phyloP scores from a whole-genome alignment of 2,113 vertebrate species.

The Myanophis thanlyinensis region DNA sequence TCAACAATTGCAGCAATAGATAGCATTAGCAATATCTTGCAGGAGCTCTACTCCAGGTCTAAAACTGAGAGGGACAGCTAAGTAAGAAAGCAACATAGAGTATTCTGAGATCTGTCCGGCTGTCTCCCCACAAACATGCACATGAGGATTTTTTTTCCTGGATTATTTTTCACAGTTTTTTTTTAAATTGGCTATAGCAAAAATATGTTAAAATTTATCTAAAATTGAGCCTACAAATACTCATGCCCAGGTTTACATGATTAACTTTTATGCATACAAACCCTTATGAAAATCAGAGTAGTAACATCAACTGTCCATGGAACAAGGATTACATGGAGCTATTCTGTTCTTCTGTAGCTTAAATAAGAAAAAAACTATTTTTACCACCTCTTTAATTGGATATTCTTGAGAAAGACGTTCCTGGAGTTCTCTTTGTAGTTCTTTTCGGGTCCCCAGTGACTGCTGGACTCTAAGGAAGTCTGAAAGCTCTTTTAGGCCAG shows the following conservation, averaged over 20 bases:
- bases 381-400: constrained; percentile 84
- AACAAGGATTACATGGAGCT: neutral
- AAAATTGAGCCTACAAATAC: neutral
- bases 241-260: neutral
- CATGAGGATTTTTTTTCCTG: neutral
- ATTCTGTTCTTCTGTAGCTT: neutral
- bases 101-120: neutral
- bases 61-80: neutral
- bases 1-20: neutral
- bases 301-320: neutral
- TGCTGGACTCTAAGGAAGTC: constrained; percentile 88
- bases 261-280: neutral
- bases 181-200: neutral
- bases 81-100: neutral
- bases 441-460: constrained; percentile 88
- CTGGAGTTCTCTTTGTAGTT: constrained; percentile 90
- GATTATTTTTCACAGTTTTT: neutral
- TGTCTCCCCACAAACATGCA: neutral
- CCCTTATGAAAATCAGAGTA: neutral
- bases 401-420: constrained; percentile 88
- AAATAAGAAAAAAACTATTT: neutral
- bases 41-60: neutral
- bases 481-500: constrained; percentile 88
- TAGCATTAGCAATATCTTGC: neutral
- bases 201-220: neutral